Base-by-base conservation (phyloP, 64 coral and sea anemone species). In the Anthopleura sola region DNA sequence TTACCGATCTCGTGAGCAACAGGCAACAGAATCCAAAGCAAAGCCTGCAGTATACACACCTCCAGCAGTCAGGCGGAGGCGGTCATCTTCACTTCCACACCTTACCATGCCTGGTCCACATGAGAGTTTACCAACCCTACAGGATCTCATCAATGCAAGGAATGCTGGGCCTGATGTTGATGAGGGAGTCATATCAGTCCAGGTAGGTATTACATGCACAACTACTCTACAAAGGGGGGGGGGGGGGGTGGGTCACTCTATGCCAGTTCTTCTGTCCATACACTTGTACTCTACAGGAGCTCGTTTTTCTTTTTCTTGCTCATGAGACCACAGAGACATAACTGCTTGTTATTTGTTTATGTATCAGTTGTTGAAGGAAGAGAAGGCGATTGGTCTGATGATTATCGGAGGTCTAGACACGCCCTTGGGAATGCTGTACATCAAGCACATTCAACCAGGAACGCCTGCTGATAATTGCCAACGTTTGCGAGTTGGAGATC, bases 371-470 rank as follows among this genome's bases (percentile, higher is more conserved):
- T 79, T 98, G 31, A 98, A 98, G 60, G 92, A 98, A 84, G 92
- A 98, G 33, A 85, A 94, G 36, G 94, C 92, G 3, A 94, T 98
- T 54, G 96, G 96, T 78, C 81, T 98, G 24, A 94, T 98, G 85
- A 80, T 98, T 60, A 94, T 94, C 56, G 96, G 96, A 28, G 96
- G 96, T 37, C 77, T 94, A 39, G 96, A 98, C 84, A 98, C 96
- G 24, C 90, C 93, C 2, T 86, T 98, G 17, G 96, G 96, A 60
- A 98, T 94, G 96, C 87, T 98, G 6, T 98, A 98, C 58, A 94
- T 98, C 36, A 98, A 98, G 68, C 82, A 91, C n/a, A 94, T 98
- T 57, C 92, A 94, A 78, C 92, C 96, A 28, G 87, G 60, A 26
- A 82, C 92, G 20, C 96, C 96, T 24, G 96, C 96, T 13, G 96